A percentile compares a stretch with the other conserved stretches of the same genome.
phyloP scores from a whole-genome alignment of 2,888 invertebrate genomes.

The Apamea epomidion region DNA sequence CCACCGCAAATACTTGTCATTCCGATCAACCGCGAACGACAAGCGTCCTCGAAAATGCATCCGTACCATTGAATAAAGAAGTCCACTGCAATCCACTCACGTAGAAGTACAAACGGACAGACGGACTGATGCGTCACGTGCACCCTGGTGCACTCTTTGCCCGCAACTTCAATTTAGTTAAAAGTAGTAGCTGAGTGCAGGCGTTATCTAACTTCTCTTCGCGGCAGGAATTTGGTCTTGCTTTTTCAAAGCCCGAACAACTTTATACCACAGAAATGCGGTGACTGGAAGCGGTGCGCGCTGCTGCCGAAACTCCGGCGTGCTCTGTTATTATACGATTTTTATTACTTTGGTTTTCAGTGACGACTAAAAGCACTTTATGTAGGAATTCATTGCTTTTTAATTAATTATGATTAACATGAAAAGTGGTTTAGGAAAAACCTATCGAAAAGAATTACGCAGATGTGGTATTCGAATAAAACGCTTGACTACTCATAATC shows the following conservation, averaged over 20 bases:
- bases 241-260: constrained; percentile 73
- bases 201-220: constrained; percentile 80
- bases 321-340: constrained; percentile 53
- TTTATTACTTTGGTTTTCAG: constrained; percentile 34
- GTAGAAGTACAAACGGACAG: constrained; percentile 82
- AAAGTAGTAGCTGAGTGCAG: constrained; percentile 86
- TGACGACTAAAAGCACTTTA: constrained; percentile 8
- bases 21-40: constrained; percentile 72
- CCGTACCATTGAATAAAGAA: constrained; percentile 76
- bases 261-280: constrained; percentile 73
- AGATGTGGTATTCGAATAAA: background rate
- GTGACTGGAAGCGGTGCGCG: constrained; percentile 62
- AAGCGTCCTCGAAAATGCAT: constrained; percentile 75
- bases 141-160: constrained; percentile 79
- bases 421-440: background rate
- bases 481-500: too few relatives aligned
- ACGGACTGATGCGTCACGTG: constrained; percentile 84
- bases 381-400: constrained; percentile 2
- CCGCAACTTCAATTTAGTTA: constrained; percentile 88
- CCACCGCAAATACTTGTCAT: constrained; percentile 77
- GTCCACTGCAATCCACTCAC: constrained; percentile 83
- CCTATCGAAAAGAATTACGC: background rate
- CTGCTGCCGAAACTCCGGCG: constrained; percentile 48
- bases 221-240: constrained; percentile 76
- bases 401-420: background rate